A percentile compares a stretch with the other conserved stretches of the same genome.
Evolutionary conservation across 2,888 invertebrate species (phyloP).

Genomic region (Drosophila austrosaltans): DNA sequence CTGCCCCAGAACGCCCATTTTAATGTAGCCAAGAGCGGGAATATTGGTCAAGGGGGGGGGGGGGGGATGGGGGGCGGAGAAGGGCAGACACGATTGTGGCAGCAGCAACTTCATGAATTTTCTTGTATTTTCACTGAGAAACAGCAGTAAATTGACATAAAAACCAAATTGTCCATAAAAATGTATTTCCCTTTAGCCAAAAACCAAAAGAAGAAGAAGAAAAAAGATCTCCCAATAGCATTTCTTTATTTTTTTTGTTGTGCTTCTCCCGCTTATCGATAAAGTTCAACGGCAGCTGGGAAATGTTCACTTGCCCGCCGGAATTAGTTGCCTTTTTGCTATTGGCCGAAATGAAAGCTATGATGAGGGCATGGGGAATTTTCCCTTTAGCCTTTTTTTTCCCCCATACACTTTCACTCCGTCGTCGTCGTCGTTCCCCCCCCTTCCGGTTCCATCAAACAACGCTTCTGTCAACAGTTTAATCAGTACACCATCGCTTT

Average conservation of each 20-base stretch:
- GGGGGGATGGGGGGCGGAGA: too few species aligned
- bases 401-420: neutral
- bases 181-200: slow-evolving; percentile 76
- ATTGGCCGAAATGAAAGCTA: slow-evolving; percentile 1
- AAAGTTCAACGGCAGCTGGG: slow-evolving; percentile 63
- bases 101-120: slow-evolving; percentile 73
- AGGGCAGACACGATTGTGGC: slow-evolving; percentile 2
- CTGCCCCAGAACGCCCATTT: slow-evolving; percentile 70
- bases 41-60: too few species aligned
- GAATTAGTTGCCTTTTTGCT: slow-evolving; percentile 67
- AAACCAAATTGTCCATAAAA: slow-evolving; percentile 79
- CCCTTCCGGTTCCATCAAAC: neutral
- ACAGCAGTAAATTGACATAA: slow-evolving; percentile 78
- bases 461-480: slow-evolving; percentile 70
- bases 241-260: slow-evolving; percentile 31
- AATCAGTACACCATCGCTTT: slow-evolving; percentile 71
- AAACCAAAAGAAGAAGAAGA: slow-evolving; percentile 34
- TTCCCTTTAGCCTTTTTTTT: slow-evolving; percentile 9
- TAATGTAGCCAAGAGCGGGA: slow-evolving; percentile 43
- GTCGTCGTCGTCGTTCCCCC: too few species aligned
- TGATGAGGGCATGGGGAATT: slow-evolving; percentile 38
- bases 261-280: slow-evolving; percentile 67
- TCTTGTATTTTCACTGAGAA: slow-evolving; percentile 73
- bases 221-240: slow-evolving; percentile 52
- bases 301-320: slow-evolving; percentile 59